These are phyloP conservation scores for Xiphorhynchus elegans DNA, from an alignment of 2,113 vertebrate genomes.

Conservation along the genomic window DNA sequence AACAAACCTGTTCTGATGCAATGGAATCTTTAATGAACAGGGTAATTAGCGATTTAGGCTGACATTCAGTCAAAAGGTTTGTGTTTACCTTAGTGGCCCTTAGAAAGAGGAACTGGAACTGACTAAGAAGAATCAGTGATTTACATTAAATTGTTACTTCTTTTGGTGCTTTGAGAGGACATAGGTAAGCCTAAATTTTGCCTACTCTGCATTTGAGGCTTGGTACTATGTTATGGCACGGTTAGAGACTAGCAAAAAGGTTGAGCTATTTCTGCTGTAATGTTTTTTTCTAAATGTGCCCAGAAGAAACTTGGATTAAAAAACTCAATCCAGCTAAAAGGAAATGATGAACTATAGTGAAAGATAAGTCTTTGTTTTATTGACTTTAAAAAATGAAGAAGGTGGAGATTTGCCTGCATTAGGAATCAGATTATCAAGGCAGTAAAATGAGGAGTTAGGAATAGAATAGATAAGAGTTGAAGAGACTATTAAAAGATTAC, in stretches of 20 bases:
- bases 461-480: constrained; percentile 27
- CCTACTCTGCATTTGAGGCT: background rate
- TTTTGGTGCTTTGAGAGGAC: background rate
- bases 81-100: background rate
- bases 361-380: background rate
- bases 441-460: constrained; percentile 31
- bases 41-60: background rate
- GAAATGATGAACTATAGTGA: background rate
- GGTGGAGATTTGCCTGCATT: background rate
- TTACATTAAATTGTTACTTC: background rate
- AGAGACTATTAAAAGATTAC: constrained; percentile 59
- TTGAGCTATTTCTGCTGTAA: background rate
- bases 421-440: constrained; percentile 32
- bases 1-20: background rate
- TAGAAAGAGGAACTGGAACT: background rate
- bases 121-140: background rate
- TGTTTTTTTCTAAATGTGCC: background rate
- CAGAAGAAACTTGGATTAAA: background rate
- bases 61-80: background rate
- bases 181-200: background rate
- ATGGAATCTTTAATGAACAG: background rate
- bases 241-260: background rate
- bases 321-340: background rate
- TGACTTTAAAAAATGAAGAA: constrained; percentile 20
- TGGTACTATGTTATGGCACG: background rate